phyloP scores from a whole-genome alignment of 2,797 vertebrate species.

The Karalla daura region DNA sequence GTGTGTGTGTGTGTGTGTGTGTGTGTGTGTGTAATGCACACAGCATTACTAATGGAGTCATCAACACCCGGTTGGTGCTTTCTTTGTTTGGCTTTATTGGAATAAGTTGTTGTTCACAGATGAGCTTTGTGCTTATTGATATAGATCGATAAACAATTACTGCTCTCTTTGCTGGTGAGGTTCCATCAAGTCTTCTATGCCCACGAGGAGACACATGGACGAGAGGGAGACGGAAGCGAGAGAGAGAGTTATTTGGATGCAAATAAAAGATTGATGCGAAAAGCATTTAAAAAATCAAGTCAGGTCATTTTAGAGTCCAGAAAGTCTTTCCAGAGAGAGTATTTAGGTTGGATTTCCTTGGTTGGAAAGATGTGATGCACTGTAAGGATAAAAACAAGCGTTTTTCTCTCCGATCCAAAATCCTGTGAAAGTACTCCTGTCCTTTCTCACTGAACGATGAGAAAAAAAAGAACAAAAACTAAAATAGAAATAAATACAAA shows the following conservation, averaged over 20 bases:
- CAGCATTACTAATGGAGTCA: conserved; percentile 42
- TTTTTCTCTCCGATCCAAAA: no score
- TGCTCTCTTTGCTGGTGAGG: conserved; percentile 52
- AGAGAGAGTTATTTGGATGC: neutral
- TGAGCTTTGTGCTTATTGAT: conserved; percentile 67
- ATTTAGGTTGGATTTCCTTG: neutral
- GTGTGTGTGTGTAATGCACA: neutral
- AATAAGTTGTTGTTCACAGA: conserved; percentile 73
- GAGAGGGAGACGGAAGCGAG: neutral
- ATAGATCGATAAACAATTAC: conserved; percentile 79
- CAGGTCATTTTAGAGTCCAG: neutral
- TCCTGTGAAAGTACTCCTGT: no score
- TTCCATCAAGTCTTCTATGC: conserved; percentile 34
- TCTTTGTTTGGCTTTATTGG: conserved; percentile 64
- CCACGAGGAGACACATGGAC: conserved; percentile 16
- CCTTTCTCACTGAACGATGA: no score
- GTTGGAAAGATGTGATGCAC: neutral
- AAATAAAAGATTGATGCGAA: neutral
- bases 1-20: neutral
- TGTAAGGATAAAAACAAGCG: no score
- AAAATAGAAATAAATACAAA: no score
- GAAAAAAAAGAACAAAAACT: no score
- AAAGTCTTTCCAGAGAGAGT: neutral
- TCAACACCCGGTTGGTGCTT: conserved; percentile 28
- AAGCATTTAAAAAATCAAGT: neutral